phyloP scores from a whole-genome alignment of 1,140 invertebrate species.

The Mercenaria mercenaria region DNA sequence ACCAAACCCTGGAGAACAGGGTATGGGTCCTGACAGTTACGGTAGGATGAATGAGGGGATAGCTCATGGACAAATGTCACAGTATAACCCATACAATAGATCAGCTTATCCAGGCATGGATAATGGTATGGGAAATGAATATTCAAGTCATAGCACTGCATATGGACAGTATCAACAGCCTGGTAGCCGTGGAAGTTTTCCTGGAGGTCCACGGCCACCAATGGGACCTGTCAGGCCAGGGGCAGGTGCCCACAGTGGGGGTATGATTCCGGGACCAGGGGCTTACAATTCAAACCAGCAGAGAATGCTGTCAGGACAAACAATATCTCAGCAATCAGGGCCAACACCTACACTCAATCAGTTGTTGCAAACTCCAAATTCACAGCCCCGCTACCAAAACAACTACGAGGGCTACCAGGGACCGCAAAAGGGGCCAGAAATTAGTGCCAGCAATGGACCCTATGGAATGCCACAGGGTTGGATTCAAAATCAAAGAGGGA shows the following conservation, averaged over 20 bases:
- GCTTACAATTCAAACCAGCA: constrained; percentile 69
- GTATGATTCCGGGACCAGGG: constrained; percentile 75
- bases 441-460: constrained; percentile 66
- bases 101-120: constrained; percentile 69
- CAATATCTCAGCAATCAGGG: constrained; percentile 90
- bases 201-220: constrained; percentile 72
- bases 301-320: constrained; percentile 88
- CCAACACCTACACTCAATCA: constrained; percentile 97
- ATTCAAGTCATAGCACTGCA: constrained; percentile 75
- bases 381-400: constrained; percentile 85
- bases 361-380: constrained; percentile 92
- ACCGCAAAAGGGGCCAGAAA: constrained; percentile 75
- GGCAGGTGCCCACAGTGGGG: constrained; percentile 71
- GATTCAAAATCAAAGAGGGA: constrained; percentile 74
- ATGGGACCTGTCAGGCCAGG: constrained; percentile 76
- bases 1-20: constrained; percentile 75
- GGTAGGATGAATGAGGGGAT: constrained; percentile 80
- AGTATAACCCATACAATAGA: constrained; percentile 78
- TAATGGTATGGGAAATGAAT: constrained; percentile 76
- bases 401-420: constrained; percentile 84
- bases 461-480: constrained; percentile 77
- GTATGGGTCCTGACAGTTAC: constrained; percentile 78
- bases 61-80: constrained; percentile 78
- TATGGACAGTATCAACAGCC: constrained; percentile 79
- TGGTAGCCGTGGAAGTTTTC: constrained; percentile 76